Base-by-base conservation (phyloP, 1,140 invertebrate genomes). In the Lutraria rhynchaena region DNA sequence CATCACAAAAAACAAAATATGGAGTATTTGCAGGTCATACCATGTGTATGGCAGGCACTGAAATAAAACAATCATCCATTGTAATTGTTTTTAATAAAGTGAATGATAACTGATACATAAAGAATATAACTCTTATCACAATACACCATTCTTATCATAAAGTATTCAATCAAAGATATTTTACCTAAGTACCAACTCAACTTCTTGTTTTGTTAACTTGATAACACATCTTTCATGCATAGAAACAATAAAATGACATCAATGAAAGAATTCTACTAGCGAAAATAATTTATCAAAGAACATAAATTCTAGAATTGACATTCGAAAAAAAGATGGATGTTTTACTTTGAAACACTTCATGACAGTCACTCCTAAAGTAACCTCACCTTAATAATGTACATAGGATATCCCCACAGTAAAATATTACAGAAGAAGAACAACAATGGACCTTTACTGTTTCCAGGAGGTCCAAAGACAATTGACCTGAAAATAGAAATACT, bases 1-100 rank as follows among this genome's bases (percentile, higher is more conserved):
- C 95, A 96, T 96, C 85, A 97, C 96, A 70, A 98, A 95, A 89
- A 98, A 98, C 86, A 96, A 95, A 83, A 98, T 97, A 90, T 98
- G 97, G 5, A 96, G 96, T 0, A 95, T 94, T 33, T 96, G 93
- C 1, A 98, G 91, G 4, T 96, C 95, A 87, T 97, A 96, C 96
- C 96, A 98, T 0, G 97, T 98, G n/a, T 97, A 93, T 0, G 97
- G 96, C 74, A 98, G 95, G 85, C 96, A 96, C 94, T 96, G 92
- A 57, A 94, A 75, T 83, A 71, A 55, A 60, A 57, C n/a, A n/a
- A n/a, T n/a, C n/a, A n/a, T n/a, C n/a, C n/a, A n/a, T n/a, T n/a
- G n/a, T n/a, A n/a, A n/a, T n/a, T n/a, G n/a, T n/a, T n/a, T n/a
- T n/a, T n/a, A n/a, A n/a, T n/a, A n/a, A n/a, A n/a, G n/a, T n/a